phyloP scores from a whole-genome alignment of 2,113 vertebrate species.

The Daubentonia madagascariensis region DNA sequence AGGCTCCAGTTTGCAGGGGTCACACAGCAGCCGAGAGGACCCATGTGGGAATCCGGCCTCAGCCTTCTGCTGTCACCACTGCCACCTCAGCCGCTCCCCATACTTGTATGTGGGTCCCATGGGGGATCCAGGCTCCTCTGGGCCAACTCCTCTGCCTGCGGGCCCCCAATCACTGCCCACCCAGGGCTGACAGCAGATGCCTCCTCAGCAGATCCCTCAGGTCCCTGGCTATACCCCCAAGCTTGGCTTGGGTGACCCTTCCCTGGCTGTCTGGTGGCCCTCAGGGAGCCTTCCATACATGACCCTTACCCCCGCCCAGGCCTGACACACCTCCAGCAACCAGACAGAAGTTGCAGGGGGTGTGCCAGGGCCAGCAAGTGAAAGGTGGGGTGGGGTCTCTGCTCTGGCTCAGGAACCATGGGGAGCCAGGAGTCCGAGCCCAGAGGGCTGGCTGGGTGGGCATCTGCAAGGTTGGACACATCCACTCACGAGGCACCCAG shows the following conservation, averaged over 20 bases:
- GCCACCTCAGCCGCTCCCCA: neutral
- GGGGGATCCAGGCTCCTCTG: neutral
- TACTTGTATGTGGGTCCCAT: too few relatives aligned
- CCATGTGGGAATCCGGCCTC: neutral
- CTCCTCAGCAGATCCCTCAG: neutral
- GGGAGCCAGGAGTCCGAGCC: neutral
- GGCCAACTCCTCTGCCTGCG: too few relatives aligned
- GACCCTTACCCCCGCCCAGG: neutral
- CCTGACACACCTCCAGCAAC: neutral
- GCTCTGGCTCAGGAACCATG: neutral
- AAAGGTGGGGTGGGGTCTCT: neutral
- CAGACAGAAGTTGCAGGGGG: neutral
- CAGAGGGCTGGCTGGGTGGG: neutral
- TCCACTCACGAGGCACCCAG: rapidly evolving
- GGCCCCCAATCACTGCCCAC: neutral
- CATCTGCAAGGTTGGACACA: neutral
- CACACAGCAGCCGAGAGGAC: neutral
- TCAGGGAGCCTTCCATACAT: neutral
- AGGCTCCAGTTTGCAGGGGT: neutral
- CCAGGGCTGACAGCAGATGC: neutral
- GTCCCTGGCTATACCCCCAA: neutral
- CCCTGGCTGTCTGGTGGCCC: neutral
- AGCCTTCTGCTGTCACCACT: neutral
- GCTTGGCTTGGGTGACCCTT: too few relatives aligned
- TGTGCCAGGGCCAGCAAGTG: neutral